A percentile compares a stretch with the other conserved stretches of the same genome.
Evolutionary conservation across 2,797 vertebrate species (phyloP).

Genomic region (Rhabdomys pumilio): DNA sequence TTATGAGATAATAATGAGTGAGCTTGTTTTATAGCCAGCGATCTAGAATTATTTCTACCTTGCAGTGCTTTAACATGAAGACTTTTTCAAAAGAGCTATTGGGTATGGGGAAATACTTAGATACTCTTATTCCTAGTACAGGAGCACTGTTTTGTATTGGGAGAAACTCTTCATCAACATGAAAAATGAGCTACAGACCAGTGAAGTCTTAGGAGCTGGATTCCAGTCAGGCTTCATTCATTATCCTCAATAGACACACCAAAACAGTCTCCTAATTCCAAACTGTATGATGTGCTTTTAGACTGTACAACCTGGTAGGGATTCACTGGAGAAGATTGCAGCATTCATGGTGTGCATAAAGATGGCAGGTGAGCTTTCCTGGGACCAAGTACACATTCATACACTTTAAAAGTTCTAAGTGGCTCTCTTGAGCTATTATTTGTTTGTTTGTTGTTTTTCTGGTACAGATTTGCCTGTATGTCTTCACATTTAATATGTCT

Average conservation of each 20-base stretch:
- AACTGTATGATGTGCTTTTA: not conserved
- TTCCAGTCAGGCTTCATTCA: not conserved
- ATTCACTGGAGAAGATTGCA: not conserved
- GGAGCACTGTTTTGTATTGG: not conserved
- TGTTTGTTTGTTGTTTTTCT: not conserved
- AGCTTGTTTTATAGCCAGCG: not conserved
- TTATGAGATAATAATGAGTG: not conserved
- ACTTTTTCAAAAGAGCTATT: constrained; percentile 8
- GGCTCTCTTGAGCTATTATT: not conserved
- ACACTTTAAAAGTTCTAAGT: not conserved
- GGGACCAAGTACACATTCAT: not conserved
- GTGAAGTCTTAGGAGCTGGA: not conserved
- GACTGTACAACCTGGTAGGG: not conserved
- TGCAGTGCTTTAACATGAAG: not conserved
- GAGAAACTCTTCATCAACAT: not conserved
- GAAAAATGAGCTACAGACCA: not conserved
- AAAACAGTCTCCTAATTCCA: not conserved
- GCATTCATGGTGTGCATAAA: not conserved
- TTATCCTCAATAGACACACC: not conserved
- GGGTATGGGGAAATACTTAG: not conserved
- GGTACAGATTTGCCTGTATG: not conserved
- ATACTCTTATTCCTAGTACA: not conserved
- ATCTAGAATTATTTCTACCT: not conserved
- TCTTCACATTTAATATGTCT: constrained; percentile 16
- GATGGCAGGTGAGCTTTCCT: not conserved